Base-by-base conservation (phyloP, 2,113 vertebrate genomes). In the Potamarius usumacintae region DNA sequence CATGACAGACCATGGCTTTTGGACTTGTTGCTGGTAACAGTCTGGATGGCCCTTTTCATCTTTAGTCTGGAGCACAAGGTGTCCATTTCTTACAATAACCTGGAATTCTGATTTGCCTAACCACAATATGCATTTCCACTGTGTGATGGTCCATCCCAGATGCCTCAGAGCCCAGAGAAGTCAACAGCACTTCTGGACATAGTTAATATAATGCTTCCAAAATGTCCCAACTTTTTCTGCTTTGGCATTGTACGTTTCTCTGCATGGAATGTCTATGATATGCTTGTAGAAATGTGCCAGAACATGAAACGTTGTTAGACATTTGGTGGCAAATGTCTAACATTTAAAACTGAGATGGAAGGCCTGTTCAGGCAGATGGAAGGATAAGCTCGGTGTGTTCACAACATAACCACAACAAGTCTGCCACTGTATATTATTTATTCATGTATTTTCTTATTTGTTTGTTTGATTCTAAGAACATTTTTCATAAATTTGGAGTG, bases 401-500 rank as follows among this genome's bases (percentile, higher is more conserved):
- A 22, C 81, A 60, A 65, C 3, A 76, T 82, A 88, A 86, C 76
- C 77, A 89, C 48, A 86, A 42, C 42, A 83, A 84, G 82, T 34
- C 17, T 84, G 65, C n/a, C 25, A 18, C 63, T 53, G 52, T 55
- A 87, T 76, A 60, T 30, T 60, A 74, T 42, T 74, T 74, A 58
- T 86, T 55, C 22, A 69, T 79, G 18, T 20, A 53, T 53, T 85
- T 63, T 63, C 0, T 12, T 67, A 27, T 81, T 86, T 89, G 53
- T 84, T 60, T 52, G 8, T 74, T 48, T 74, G 2, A 74, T 42
- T 83, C 65, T 55, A 82, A 65, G 20, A 91, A 78, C 60, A 79
- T 85, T 89, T 86, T 63, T 81, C n/a, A 60, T 60, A 57, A 91
- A 89, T 71, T 86, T 90, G 81, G 60, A 71, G 52, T 77, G 76